Base-by-base conservation (phyloP, 2,797 vertebrate species). In the Scomberomorus guttatus region DNA sequence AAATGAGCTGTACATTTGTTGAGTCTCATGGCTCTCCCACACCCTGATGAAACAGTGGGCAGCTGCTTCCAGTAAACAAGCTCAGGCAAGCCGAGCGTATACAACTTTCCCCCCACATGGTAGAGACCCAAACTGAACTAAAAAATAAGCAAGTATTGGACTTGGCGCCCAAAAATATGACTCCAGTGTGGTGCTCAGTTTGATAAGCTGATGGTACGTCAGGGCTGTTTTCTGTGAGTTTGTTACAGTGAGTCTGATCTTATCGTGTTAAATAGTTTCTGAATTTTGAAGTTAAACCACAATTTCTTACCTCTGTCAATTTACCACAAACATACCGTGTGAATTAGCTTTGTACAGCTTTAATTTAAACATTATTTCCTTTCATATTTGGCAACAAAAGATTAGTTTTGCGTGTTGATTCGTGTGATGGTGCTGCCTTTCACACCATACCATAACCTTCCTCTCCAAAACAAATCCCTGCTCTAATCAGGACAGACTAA, bases 401-500 rank as follows among this genome's bases (percentile, higher is more conserved):
- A 54, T 15, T 12, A 32, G 15, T n/a, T 83, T 13, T 42, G 12
- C 12, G 13, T 39, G 37, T 39, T 39, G 37, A 12, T 39, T 39
- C 13, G 25, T 50, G 15, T 50, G 2, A 8, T 18, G 1, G 13
- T 8, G 37, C 24, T 18, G 4, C 37, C 5, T 58, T 56, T 58
- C 22, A 83, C 46, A 42, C 27, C 0, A 42, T 1, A 7, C 14
- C 25, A 37, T 8, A 61, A 52, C 48, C 25, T 57, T 32, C n/a
- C 37, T 7, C 13, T 7, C 34, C 4, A 7, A 29, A 62, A 29
- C 75, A 66, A 57, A 59, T 61, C 68, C 25, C 51, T 18, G 18
- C 56, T 82, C 8, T 63, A 34, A 74, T 68, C 55, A 61, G 15
- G 39, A 15, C 24, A 68, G 25, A 42, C 14, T 64, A 34, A 86